Evolutionary conservation across 2,888 invertebrate genomes (phyloP), one percentile per base, ranked within the genome.

Genomic region (Pammene aurita): DNA sequence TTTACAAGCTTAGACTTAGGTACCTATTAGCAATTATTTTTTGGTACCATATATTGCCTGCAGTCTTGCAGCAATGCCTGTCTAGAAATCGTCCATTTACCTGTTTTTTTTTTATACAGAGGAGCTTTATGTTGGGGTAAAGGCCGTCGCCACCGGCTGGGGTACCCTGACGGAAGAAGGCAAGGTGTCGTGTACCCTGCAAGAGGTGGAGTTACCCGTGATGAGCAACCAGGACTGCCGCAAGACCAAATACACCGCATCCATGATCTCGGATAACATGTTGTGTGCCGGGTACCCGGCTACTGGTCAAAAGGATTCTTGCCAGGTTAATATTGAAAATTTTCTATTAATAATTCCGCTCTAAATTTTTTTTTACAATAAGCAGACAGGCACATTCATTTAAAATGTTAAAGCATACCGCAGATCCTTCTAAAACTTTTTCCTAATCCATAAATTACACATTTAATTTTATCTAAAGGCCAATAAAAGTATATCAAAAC

Each of bases 221-320:
- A 80, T 94, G n/a, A 94, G 94, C 75, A 96, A 96, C 82, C 94
- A 95, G 41, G 95, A 94, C 65, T 96, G 96, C 80, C 93, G 94
- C 58, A 94, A 88, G 67, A 97, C 97, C 5, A 97, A 96, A 84
- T 98, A 98, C 83, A 95, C 95, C 1, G 90, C 95, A 0, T 94
- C 95, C 65, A 97, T 97, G 96, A 97, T 97, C 75, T 96, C 96
- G 0, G 95, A 96, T 76, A 97, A 97, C 83, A 98, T 97, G 97
- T 80, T 97, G 84, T 97, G 97, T 80, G 97, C 97, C 18, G 97
- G 97, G 0, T 96, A 95, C 81, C 94, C 94, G 0, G 93, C 94
- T 70, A 84, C 85, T 0, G 97, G 97, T 11, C 90, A 94, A 78
- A 96, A 95, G 79, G 97, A 97, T 82, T 96, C 97, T 50, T 97